Evolutionary conservation across 2,797 vertebrate species (phyloP).

Genomic region (Saxicola maurus): DNA sequence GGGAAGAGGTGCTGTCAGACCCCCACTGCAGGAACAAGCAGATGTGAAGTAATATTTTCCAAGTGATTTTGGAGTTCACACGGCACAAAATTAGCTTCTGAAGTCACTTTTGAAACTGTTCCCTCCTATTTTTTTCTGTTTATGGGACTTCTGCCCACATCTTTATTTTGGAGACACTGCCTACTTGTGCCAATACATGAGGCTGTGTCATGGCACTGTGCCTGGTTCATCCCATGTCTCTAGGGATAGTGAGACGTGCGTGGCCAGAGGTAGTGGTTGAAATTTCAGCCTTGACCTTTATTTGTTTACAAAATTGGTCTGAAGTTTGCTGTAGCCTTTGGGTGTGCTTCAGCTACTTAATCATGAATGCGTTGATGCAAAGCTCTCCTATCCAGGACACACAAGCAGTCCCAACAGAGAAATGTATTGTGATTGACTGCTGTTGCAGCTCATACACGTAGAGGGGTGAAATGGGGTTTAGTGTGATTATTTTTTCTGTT

Average conservation of each 20-base stretch:
- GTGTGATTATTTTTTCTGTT: background rate
- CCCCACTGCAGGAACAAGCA: background rate
- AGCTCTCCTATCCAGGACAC: background rate
- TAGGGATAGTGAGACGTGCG: background rate
- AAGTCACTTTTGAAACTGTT: constrained; percentile 31
- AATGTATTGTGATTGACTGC: background rate
- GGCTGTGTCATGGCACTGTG: background rate
- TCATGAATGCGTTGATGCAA: background rate
- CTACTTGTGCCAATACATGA: background rate
- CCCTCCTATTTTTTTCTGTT: background rate
- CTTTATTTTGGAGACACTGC: background rate
- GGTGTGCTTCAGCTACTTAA: background rate
- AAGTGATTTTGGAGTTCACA: background rate
- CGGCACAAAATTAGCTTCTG: constrained; percentile 14
- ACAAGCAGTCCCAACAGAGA: background rate
- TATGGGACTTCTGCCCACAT: background rate
- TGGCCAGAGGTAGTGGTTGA: background rate
- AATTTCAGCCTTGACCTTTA: background rate
- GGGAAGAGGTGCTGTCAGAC: background rate
- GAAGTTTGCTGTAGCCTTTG: background rate
- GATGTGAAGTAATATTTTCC: constrained; percentile 33
- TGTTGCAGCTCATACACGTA: background rate
- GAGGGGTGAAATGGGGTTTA: background rate
- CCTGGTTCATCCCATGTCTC: background rate
- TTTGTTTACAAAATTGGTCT: background rate